Base-by-base conservation (phyloP, 2,888 invertebrate species). In the Omphaloscelis lunosa region DNA sequence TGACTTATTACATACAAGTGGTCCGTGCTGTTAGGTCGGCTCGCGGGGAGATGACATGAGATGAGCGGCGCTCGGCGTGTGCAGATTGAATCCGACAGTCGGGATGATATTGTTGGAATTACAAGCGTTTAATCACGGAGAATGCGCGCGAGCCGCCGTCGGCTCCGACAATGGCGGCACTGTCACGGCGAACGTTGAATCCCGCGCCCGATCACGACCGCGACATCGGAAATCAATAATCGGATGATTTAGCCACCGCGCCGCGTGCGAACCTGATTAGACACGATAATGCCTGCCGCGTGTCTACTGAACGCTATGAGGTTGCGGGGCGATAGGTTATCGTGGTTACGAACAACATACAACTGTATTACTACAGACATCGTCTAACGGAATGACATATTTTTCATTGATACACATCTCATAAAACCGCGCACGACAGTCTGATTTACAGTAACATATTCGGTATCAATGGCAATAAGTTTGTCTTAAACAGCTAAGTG, bases 201-300 rank as follows among this genome's bases (percentile, higher is more conserved):
- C 93, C 93, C 91, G 94, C 93, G 95, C 94, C 93, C 93, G 96
- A 95, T 96, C 96, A 96, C 96, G 96, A 96, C 96, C 96, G 96
- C 95, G 95, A 96, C 96, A 96, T 96, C 93, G 95, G 95, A 96
- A 96, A 96, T 96, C 96, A 96, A 96, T 96, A 96, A 96, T 95
- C 95, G 96, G 92, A 96, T 96, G 96, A 96, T 96, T 96, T 95
- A 96, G 96, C 96, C 96, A 96, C 96, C 93, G 96, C 95, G 94
- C 95, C 96, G 95, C 96, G 96, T 96, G 96, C 96, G 96, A 96
- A 96, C 95, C 95, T 95, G 96, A 96, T 96, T 96, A 95, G 96
- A 95, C 94, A 95, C 95, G 96, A 96, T 96, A 95, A 93, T 94
- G 94, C 93, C 92, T 91, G 93, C 93, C 93, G 92, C 94, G 92